phyloP scores from a whole-genome alignment of 2,797 vertebrate genomes.

The Periparus ater region DNA sequence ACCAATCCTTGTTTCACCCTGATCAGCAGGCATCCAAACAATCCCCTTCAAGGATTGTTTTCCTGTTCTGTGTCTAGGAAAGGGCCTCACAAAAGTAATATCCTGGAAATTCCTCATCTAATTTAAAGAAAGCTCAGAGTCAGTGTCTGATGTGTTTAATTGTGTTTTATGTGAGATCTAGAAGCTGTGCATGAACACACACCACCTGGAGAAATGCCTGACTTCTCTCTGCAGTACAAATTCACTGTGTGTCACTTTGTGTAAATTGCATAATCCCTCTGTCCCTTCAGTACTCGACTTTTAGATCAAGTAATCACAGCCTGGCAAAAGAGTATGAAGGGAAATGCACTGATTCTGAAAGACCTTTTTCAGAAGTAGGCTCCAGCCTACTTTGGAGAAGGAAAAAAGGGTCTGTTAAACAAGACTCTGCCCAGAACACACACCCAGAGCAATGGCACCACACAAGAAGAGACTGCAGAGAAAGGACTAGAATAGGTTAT shows the following conservation, averaged over 20 bases:
- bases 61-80: background rate
- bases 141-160: background rate
- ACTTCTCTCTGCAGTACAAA: background rate
- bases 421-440: rapidly evolving
- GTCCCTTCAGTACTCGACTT: background rate
- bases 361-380: background rate
- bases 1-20: background rate
- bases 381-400: background rate
- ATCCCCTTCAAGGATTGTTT: background rate
- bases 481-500: background rate
- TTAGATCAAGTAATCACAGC: background rate
- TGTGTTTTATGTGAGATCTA: background rate
- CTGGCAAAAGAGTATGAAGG: background rate
- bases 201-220: background rate
- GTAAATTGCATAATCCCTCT: background rate
- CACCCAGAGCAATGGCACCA: background rate
- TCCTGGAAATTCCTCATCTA: background rate
- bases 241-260: background rate
- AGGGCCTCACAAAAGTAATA: background rate
- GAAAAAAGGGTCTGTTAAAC: background rate
- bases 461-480: background rate
- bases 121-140: background rate
- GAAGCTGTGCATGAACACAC: background rate
- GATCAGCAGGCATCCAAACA: background rate
- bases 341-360: background rate